phyloP scores from a whole-genome alignment of 2,113 vertebrate genomes.

The Notechis scutatus region DNA sequence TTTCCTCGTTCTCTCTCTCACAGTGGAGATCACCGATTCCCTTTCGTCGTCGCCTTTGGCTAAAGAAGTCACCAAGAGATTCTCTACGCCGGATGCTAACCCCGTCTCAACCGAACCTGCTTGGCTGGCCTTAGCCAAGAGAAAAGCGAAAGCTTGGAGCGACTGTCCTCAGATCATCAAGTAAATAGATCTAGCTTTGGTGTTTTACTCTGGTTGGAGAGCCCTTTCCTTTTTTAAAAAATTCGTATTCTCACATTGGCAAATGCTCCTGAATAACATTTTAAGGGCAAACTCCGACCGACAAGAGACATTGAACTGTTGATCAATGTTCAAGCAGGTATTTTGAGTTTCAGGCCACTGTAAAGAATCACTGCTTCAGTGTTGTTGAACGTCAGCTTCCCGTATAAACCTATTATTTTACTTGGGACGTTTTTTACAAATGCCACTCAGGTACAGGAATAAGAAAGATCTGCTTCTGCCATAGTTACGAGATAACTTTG shows the following conservation, averaged over 20 bases:
- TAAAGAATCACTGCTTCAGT: background rate
- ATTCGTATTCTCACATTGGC: slow-evolving; percentile 64
- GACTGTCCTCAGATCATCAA: slow-evolving; percentile 99
- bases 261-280: slow-evolving; percentile 38
- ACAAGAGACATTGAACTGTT: slow-evolving; percentile 51
- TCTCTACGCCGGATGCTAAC: slow-evolving; percentile 84
- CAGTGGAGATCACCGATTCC: slow-evolving; percentile 93
- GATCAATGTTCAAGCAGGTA: slow-evolving; percentile 18
- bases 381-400: slow-evolving; percentile 45
- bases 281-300: slow-evolving; percentile 61
- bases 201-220: slow-evolving; percentile 19
- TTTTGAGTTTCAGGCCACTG: slow-evolving; percentile 10
- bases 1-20: background rate
- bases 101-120: slow-evolving; percentile 94
- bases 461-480: background rate
- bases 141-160: slow-evolving; percentile 99
- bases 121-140: slow-evolving; percentile 95
- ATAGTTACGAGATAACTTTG: background rate
- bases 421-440: slow-evolving; percentile 38
- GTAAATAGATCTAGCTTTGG: slow-evolving; percentile 67
- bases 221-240: slow-evolving; percentile 45
- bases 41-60: slow-evolving; percentile 77
- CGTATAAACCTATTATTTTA: slow-evolving; percentile 26
- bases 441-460: slow-evolving; percentile 13
- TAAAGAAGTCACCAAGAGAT: slow-evolving; percentile 92